A percentile compares a stretch with the other conserved stretches of the same genome.
Conservation (phyloP, 2,888 invertebrate genomes). For the Pantelozetes paolii region DNA sequence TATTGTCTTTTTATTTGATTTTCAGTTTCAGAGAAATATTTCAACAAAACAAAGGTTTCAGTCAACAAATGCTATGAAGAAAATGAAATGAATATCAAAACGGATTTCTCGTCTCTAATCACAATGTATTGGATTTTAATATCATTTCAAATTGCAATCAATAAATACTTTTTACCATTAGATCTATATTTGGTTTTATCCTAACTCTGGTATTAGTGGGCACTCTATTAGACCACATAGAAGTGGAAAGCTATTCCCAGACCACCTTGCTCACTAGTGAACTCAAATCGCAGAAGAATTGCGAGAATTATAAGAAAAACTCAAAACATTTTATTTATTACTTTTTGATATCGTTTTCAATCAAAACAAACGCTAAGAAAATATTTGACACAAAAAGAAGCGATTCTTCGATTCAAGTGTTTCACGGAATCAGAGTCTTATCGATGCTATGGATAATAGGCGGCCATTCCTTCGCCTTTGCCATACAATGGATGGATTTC, state of each 20-base stretch:
- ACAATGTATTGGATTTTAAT: neutral
- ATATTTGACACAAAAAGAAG: constrained; percentile 42
- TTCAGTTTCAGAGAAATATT: neutral
- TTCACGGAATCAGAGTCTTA: constrained; percentile 47
- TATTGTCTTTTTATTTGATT: neutral
- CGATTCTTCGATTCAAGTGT: constrained; percentile 37
- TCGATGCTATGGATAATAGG: constrained; percentile 48
- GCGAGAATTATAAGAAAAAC: constrained; percentile 5
- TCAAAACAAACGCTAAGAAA: constrained; percentile 44
- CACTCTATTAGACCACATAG: constrained; percentile 37
- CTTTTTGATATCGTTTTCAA: constrained; percentile 44
- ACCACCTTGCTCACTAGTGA: no score
- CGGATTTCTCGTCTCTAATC: neutral
- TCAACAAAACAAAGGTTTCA: neutral
- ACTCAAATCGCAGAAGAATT: neutral
- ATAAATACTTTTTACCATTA: constrained; percentile 12
- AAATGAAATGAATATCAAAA: neutral
- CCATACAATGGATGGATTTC: constrained; percentile 45
- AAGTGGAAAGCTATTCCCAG: neutral
- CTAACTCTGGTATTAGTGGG: constrained; percentile 41
- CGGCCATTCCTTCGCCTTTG: constrained; percentile 48
- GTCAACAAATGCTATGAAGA: neutral
- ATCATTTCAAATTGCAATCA: neutral
- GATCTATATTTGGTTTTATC: constrained; percentile 40
- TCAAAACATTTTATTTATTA: constrained; percentile 6